Percentiles rank a stretch among this genome's conserved stretches.
Conservation (phyloP, 2,888 invertebrate genomes). For the Polymixis flavicincta region DNA sequence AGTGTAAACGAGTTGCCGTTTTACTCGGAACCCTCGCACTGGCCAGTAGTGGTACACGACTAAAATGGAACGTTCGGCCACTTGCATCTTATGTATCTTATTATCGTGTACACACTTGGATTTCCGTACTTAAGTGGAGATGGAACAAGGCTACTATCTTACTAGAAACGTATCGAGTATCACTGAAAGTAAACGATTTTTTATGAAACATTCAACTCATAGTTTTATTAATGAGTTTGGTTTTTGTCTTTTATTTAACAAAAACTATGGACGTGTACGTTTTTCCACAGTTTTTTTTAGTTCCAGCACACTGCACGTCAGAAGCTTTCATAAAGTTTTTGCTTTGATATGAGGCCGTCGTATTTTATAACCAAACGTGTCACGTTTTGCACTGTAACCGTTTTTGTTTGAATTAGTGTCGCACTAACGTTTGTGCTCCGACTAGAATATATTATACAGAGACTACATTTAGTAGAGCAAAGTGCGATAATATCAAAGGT, state of each 20-base stretch:
- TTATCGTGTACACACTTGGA: slow-evolving; percentile 50
- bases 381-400: slow-evolving; percentile 55
- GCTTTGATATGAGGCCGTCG: slow-evolving; percentile 53
- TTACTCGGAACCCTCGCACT: slow-evolving; percentile 69
- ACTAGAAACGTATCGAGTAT: slow-evolving; percentile 33
- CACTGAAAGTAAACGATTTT: neutral
- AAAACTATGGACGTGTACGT: slow-evolving; percentile 4
- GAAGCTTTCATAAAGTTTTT: slow-evolving; percentile 60
- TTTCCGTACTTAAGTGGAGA: slow-evolving; percentile 47
- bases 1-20: slow-evolving; percentile 63
- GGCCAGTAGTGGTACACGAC: slow-evolving; percentile 42
- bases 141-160: slow-evolving; percentile 29
- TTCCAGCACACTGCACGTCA: slow-evolving; percentile 24
- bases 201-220: neutral
- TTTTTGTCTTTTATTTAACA: slow-evolving; percentile 1
- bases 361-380: slow-evolving; percentile 49
- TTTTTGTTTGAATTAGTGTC: slow-evolving; percentile 60
- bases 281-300: slow-evolving; percentile 31
- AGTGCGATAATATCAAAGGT: slow-evolving; percentile 62
- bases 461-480: slow-evolving; percentile 49
- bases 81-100: slow-evolving; percentile 57
- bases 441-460: slow-evolving; percentile 44
- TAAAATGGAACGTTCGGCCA: slow-evolving; percentile 60
- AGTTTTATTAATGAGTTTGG: neutral
- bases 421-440: slow-evolving; percentile 21